These are phyloP conservation scores for Larimichthys polyactis DNA, from an alignment of 2,113 vertebrate genomes.

Conservation along the genomic window DNA sequence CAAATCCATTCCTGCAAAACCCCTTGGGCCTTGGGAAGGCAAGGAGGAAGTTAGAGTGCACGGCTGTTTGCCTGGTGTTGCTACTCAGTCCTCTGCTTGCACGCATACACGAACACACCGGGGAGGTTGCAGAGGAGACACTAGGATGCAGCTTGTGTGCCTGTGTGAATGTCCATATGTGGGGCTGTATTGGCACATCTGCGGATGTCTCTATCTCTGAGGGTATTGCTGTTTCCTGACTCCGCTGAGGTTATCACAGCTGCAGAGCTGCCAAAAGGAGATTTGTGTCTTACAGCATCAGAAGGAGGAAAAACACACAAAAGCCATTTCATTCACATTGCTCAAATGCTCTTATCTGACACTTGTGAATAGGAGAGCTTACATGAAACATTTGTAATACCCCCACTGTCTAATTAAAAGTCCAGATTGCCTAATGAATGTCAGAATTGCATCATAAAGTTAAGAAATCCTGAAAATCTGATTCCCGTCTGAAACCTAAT, in stretches of 20 bases:
- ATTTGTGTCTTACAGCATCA: constrained; percentile 69
- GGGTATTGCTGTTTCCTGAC: constrained; percentile 49
- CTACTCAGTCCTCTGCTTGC: constrained; percentile 65
- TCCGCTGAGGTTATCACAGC: constrained; percentile 49
- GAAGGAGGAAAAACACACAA: constrained; percentile 53
- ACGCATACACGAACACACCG: constrained; percentile 45
- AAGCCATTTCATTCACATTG: constrained; percentile 61
- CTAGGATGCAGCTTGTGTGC: constrained; percentile 20
- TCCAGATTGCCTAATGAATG: constrained; percentile 71
- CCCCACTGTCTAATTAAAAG: constrained; percentile 70
- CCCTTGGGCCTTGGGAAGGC: constrained; percentile 74
- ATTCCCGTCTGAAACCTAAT: constrained; percentile 49
- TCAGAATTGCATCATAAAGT: constrained; percentile 71
- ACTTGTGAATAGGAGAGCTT: constrained; percentile 55
- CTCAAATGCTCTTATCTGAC: constrained; percentile 63
- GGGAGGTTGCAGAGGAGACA: constrained; percentile 34
- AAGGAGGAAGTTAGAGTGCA: constrained; percentile 68
- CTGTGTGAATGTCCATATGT: constrained; percentile 29
- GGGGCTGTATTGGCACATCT: constrained; percentile 53
- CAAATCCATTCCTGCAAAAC: constrained; percentile 84
- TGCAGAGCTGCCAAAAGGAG: constrained; percentile 68
- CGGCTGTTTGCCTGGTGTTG: constrained; percentile 71
- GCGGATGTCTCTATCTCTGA: constrained; percentile 53
- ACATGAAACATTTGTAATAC: constrained; percentile 60
- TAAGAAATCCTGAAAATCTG: constrained; percentile 49